Evolutionary conservation across 2,797 vertebrate genomes (phyloP).

Genomic region (Scleropages formosus): DNA sequence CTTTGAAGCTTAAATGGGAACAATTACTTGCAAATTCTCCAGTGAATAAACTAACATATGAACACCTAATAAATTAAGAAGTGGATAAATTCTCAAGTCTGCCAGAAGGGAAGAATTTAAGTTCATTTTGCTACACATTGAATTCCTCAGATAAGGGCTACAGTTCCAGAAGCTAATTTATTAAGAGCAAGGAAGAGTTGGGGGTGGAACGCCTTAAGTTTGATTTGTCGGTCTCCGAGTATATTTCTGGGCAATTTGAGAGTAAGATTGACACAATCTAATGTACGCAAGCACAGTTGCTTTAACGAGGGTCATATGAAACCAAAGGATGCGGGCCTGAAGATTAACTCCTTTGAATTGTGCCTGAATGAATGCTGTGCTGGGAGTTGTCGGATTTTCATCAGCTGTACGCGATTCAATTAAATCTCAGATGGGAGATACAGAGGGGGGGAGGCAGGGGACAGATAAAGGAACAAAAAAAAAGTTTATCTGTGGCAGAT

Average conservation of each 20-base stretch:
- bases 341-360: slow-evolving; percentile 9
- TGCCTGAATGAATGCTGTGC: slow-evolving; percentile 3
- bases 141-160: neutral
- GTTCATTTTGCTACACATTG: too few species aligned
- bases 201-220: neutral
- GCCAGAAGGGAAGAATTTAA: too few species aligned
- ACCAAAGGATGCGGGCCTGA: neutral
- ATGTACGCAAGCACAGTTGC: too few species aligned
- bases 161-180: slow-evolving; percentile 5
- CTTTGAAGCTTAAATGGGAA: too few species aligned
- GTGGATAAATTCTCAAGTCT: too few species aligned
- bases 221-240: neutral
- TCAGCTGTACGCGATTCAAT: slow-evolving; percentile 31
- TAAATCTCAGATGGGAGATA: slow-evolving; percentile 21
- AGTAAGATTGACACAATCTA: too few species aligned
- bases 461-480: slow-evolving; percentile 24
- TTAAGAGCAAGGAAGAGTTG: neutral
- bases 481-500: slow-evolving; percentile 31
- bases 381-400: slow-evolving; percentile 29
- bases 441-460: slow-evolving; percentile 1
- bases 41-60: too few species aligned
- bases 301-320: neutral
- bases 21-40: too few species aligned
- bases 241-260: too few species aligned
- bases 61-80: too few species aligned